Percentiles rank a stretch among this genome's conserved stretches.
phyloP scores from a whole-genome alignment of 1,140 invertebrate species.

The Rhyacophila brunnea region DNA sequence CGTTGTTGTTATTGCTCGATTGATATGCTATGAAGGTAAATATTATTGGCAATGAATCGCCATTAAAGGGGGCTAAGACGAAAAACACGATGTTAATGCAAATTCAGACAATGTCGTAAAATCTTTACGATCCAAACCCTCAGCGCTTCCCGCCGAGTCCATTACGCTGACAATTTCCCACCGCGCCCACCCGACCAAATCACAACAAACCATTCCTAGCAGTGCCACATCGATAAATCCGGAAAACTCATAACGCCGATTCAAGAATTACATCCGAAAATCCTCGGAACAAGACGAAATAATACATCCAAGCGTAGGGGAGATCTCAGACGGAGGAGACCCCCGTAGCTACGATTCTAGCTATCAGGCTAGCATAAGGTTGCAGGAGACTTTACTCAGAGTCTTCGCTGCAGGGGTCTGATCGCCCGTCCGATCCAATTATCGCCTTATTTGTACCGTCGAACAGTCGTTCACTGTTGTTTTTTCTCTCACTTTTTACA shows the following conservation, averaged over 20 bases:
- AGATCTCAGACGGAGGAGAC: no score
- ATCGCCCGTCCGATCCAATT: slow-evolving; percentile 34
- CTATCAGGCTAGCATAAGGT: not conserved
- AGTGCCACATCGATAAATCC: slow-evolving; percentile 24
- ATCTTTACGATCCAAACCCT: not conserved
- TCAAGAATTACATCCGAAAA: slow-evolving; percentile 28
- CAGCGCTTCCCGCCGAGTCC: not conserved
- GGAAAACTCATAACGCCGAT: slow-evolving; percentile 27
- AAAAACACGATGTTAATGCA: not conserved
- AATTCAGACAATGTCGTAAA: slow-evolving; percentile 6
- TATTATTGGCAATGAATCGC: no score
- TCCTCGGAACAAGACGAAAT: slow-evolving; percentile 12
- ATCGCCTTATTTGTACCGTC: slow-evolving; percentile 32
- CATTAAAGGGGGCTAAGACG: no score
- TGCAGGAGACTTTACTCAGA: slow-evolving; percentile 3
- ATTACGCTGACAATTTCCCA: slow-evolving; percentile 14
- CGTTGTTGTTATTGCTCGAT: no score
- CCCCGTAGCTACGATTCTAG: slow-evolving; percentile 4
- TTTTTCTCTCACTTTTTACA: slow-evolving; percentile 20
- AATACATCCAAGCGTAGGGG: no score
- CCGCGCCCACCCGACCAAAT: slow-evolving; percentile 8
- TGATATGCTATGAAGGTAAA: no score
- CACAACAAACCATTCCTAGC: slow-evolving; percentile 21
- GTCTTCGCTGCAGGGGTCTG: slow-evolving; percentile 24
- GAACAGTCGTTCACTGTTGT: slow-evolving; percentile 2